phyloP scores from a whole-genome alignment of 2,113 vertebrate genomes.

The Pimephales promelas region DNA sequence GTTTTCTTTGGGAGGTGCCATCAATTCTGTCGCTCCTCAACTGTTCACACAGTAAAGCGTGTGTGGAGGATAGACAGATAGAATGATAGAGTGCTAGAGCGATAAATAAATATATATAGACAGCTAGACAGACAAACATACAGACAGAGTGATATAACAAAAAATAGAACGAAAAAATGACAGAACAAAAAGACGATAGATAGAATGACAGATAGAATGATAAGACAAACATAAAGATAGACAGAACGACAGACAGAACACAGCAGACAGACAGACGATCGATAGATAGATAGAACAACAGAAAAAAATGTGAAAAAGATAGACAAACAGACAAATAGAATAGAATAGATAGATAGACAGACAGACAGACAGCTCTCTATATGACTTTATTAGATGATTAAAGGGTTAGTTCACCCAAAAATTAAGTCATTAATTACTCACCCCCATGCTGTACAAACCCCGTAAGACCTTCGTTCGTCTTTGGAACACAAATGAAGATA shows the following conservation, averaged over 20 bases:
- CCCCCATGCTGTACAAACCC: no score
- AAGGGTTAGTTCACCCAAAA: no score
- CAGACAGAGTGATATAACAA: slow-evolving; percentile 35
- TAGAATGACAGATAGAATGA: background rate
- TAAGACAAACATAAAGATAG: no score
- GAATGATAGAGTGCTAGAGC: background rate
- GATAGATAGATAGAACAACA: background rate
- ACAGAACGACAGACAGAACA: background rate
- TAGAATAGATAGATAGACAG: background rate
- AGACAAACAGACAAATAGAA: background rate
- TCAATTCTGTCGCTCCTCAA: slow-evolving; percentile 18
- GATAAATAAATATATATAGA: background rate
- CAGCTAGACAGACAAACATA: slow-evolving; percentile 54
- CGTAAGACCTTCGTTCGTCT: no score
- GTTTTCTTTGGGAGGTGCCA: background rate
- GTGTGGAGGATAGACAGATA: background rate
- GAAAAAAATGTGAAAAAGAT: no score
- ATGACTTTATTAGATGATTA: no score
- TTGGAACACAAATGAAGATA: no score
- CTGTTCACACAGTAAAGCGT: background rate
- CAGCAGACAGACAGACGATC: background rate
- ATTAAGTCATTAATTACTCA: no score
- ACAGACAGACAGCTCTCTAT: background rate
- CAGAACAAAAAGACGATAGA: background rate
- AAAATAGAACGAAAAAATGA: background rate